A percentile compares a stretch with the other conserved stretches of the same genome.
phyloP scores from a whole-genome alignment of 2,888 invertebrate genomes.

The Eilema caniola region DNA sequence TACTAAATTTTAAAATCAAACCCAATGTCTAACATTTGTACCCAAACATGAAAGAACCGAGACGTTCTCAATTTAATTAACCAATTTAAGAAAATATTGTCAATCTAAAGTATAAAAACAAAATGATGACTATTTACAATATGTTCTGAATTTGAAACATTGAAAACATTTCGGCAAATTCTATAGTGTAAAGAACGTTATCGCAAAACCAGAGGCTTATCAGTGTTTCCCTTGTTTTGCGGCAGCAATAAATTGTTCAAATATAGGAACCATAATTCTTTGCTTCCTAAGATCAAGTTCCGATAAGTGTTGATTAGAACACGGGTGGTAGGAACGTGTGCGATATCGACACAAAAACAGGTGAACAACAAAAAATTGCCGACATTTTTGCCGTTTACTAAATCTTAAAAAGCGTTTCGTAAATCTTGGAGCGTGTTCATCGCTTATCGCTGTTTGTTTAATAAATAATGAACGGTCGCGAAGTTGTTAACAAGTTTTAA shows the following conservation, averaged over 20 bases:
- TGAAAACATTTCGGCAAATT: slow-evolving; percentile 66
- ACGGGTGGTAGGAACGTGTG: slow-evolving; percentile 77
- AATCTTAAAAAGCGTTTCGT: slow-evolving; percentile 71
- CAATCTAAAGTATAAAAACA: neutral
- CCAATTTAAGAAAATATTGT: neutral
- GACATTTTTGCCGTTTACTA: slow-evolving; percentile 65
- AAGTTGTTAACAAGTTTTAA: slow-evolving; percentile 73
- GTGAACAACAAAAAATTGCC: slow-evolving; percentile 67
- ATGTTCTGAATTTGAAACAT: slow-evolving; percentile 36
- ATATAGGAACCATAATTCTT: slow-evolving; percentile 81
- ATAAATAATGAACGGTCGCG: slow-evolving; percentile 77
- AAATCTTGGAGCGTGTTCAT: slow-evolving; percentile 65
- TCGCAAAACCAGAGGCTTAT: slow-evolving; percentile 78
- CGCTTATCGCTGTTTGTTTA: slow-evolving; percentile 76
- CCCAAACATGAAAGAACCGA: neutral
- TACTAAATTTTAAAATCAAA: neutral
- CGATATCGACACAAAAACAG: slow-evolving; percentile 74
- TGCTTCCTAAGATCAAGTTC: slow-evolving; percentile 75
- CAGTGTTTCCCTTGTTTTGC: slow-evolving; percentile 76
- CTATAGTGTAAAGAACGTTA: slow-evolving; percentile 65
- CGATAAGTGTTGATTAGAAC: slow-evolving; percentile 84
- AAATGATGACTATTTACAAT: slow-evolving; percentile 9
- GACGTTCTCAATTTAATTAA: neutral
- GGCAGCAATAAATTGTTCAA: slow-evolving; percentile 83
- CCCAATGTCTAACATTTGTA: neutral